phyloP scores from a whole-genome alignment of 2,113 vertebrate species.

The Halcyon senegalensis region DNA sequence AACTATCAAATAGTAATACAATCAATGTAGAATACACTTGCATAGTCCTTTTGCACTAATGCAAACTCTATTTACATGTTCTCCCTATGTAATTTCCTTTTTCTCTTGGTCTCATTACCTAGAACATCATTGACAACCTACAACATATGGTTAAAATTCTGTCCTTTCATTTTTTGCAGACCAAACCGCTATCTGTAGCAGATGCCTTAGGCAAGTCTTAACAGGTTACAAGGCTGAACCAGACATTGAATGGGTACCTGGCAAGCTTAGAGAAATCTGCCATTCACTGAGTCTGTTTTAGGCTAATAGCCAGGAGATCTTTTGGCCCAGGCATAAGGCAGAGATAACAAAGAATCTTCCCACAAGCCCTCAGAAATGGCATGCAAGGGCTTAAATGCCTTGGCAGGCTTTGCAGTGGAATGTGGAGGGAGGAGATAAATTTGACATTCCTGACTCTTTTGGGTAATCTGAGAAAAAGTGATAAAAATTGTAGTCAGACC shows the following conservation, averaged over 20 bases:
- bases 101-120: background rate
- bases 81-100: background rate
- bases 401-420: slow-evolving; percentile 14
- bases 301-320: slow-evolving; percentile 24
- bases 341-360: background rate
- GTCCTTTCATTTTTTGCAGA: background rate
- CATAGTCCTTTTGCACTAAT: background rate
- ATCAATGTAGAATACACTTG: background rate
- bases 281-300: background rate
- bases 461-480: background rate
- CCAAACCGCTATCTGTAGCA: background rate
- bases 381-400: background rate
- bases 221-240: background rate
- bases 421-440: background rate
- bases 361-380: background rate
- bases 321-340: background rate
- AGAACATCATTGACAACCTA: background rate
- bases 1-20: background rate
- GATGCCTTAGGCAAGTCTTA: background rate
- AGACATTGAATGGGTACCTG: background rate
- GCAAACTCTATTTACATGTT: background rate
- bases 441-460: background rate
- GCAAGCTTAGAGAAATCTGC: background rate
- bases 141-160: background rate
- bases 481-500: slow-evolving; percentile 26